Evolutionary conservation across 2,888 invertebrate species (phyloP).

Genomic region (Hyposoter dolosus): DNA sequence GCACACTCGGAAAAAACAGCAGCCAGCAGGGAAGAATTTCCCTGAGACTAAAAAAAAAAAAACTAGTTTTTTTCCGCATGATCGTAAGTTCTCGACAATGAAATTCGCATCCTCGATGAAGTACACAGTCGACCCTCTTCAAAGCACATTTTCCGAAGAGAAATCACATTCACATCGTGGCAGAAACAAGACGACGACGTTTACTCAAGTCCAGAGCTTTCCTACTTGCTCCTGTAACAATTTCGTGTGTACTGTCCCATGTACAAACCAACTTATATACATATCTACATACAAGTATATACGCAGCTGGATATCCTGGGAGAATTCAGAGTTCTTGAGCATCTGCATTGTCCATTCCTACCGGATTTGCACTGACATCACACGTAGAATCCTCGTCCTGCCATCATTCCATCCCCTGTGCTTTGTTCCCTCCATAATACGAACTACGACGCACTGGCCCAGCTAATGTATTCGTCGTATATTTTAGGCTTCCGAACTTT

Average conservation of each 20-base stretch:
- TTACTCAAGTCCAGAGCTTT: slow-evolving; percentile 59
- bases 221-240: slow-evolving; percentile 23
- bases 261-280: not conserved
- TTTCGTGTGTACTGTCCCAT: slow-evolving; percentile 25
- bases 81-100: not conserved
- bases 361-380: slow-evolving; percentile 53
- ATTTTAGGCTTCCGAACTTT: not conserved
- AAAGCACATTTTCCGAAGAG: slow-evolving; percentile 44
- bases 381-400: slow-evolving; percentile 42
- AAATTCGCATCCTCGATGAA: not conserved
- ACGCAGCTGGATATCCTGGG: slow-evolving; percentile 16
- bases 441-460: slow-evolving; percentile 8
- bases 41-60: not conserved
- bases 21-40: not conserved
- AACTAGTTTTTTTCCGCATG: not conserved
- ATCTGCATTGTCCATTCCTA: slow-evolving; percentile 45
- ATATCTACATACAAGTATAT: slow-evolving; percentile 3
- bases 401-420: slow-evolving; percentile 11
- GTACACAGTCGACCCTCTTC: slow-evolving; percentile 1
- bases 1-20: not conserved
- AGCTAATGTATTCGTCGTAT: slow-evolving; percentile 24
- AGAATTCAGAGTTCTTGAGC: slow-evolving; percentile 33
- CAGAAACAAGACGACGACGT: slow-evolving; percentile 59
- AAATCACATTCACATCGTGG: slow-evolving; percentile 65
- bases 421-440: slow-evolving; percentile 17